phyloP scores from a whole-genome alignment of 2,113 vertebrate species.

The Cottus gobio region DNA sequence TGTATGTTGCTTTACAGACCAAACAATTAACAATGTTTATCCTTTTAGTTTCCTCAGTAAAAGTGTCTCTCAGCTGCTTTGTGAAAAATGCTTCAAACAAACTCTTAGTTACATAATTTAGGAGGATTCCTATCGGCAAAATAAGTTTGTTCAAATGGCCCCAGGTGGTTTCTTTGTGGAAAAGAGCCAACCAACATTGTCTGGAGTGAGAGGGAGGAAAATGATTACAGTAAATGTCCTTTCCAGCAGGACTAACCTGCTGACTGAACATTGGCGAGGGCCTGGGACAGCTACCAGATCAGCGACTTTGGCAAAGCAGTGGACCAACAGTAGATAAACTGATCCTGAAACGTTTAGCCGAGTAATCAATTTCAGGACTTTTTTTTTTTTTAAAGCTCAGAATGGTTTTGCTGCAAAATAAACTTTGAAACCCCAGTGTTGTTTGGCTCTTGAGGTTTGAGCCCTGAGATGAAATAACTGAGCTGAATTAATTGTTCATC shows the following conservation, averaged over 20 bases:
- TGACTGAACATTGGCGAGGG: slow-evolving; percentile 19
- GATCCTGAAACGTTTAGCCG: not conserved
- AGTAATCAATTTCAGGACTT: not conserved
- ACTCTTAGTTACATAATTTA: not conserved
- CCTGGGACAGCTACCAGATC: slow-evolving; percentile 37
- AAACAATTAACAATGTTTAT: not conserved
- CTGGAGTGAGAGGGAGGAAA: not conserved
- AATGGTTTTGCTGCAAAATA: not conserved
- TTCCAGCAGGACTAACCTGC: not conserved
- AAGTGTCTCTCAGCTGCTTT: not conserved
- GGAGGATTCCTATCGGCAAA: not conserved
- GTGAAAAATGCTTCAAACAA: not conserved
- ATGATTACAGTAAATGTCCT: not conserved
- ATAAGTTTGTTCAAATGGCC: not conserved
- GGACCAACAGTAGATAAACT: not conserved
- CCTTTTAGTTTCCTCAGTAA: not conserved
- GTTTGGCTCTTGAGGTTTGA: not conserved
- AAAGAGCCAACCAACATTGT: not conserved
- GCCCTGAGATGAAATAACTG: not conserved
- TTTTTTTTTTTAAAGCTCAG: not conserved
- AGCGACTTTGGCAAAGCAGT: slow-evolving; percentile 3
- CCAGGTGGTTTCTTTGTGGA: not conserved
- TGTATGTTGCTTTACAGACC: not conserved
- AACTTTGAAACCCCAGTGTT: not conserved
- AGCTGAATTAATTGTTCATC: not conserved